Percentiles rank a stretch among this genome's conserved stretches.
Conservation (phyloP, 2,113 vertebrate species). For the Pipra filicauda region DNA sequence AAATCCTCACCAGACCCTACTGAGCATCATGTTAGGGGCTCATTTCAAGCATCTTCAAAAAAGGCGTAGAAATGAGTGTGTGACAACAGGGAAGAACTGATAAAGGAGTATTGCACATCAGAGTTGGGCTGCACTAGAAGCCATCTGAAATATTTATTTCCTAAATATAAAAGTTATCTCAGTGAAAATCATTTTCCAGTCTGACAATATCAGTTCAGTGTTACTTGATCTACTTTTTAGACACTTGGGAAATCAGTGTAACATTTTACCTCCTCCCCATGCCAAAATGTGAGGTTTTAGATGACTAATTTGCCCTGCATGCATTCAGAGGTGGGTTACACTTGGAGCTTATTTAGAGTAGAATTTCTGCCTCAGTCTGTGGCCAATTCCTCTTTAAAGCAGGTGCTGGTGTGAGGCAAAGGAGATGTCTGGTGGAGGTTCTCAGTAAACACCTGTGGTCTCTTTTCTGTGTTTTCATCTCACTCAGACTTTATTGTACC, state of each 20-base stretch:
- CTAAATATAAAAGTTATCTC: conserved; percentile 53
- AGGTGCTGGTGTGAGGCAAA: conserved; percentile 45
- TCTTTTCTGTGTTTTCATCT: conserved; percentile 48
- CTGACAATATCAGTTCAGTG: conserved; percentile 73
- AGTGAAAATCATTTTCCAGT: conserved; percentile 68
- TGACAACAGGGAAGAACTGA: background rate
- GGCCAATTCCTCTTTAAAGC: conserved; percentile 60
- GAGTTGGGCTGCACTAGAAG: conserved; percentile 3
- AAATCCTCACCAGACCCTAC: background rate
- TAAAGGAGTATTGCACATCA: background rate
- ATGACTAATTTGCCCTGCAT: conserved; percentile 66
- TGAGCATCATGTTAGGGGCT: background rate
- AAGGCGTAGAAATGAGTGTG: background rate
- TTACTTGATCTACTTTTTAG: conserved; percentile 74
- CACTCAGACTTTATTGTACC: background rate
- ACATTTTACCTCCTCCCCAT: conserved; percentile 66
- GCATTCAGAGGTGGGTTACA: conserved; percentile 53
- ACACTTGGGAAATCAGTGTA: conserved; percentile 74
- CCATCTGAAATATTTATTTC: conserved; percentile 60
- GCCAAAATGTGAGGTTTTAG: conserved; percentile 67
- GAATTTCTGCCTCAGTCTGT: conserved; percentile 54
- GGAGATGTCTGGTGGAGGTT: conserved; percentile 21
- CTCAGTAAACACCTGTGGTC: conserved; percentile 15
- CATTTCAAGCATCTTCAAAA: background rate
- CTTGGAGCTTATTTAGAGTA: conserved; percentile 38